These are phyloP conservation scores for Eubasilissa regina DNA, from an alignment of 1,140 invertebrate genomes.

Conservation along the genomic window DNA sequence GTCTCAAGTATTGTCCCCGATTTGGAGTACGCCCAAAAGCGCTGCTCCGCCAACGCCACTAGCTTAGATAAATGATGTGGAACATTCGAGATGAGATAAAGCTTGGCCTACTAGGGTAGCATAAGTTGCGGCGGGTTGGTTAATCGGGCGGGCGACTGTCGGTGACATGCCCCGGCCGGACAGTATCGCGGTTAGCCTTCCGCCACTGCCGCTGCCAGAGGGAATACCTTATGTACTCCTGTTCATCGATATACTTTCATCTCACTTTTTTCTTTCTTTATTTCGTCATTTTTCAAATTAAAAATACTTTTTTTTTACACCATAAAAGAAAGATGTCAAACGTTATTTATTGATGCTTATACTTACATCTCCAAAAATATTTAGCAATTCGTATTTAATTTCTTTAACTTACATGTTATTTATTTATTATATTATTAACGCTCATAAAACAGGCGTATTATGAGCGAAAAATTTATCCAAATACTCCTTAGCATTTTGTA, in stretches of 20 bases:
- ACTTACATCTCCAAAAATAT: no score
- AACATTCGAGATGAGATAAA: slow-evolving; percentile 42
- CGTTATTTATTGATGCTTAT: no score
- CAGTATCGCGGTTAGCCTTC: slow-evolving; percentile 34
- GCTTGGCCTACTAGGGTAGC: slow-evolving; percentile 39
- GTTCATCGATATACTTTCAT: background rate
- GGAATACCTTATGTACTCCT: slow-evolving; percentile 32
- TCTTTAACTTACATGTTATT: no score
- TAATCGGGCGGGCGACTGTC: slow-evolving; percentile 38
- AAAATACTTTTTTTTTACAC: no score
- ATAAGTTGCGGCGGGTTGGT: slow-evolving; percentile 39
- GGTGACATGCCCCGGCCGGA: slow-evolving; percentile 32
- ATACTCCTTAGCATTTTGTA: no score
- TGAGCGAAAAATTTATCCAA: no score
- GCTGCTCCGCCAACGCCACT: slow-evolving; percentile 17
- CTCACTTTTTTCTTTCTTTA: background rate
- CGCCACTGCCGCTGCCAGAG: background rate
- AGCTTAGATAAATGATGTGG: slow-evolving; percentile 38
- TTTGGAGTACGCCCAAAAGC: slow-evolving; percentile 29
- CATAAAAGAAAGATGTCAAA: no score
- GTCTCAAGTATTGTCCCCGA: background rate
- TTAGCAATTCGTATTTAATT: no score
- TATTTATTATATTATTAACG: no score
- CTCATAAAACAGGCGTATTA: no score
- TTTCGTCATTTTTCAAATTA: no score